Conservation (phyloP, 1,140 invertebrate species). For the Diabrotica undecimpunctata region DNA sequence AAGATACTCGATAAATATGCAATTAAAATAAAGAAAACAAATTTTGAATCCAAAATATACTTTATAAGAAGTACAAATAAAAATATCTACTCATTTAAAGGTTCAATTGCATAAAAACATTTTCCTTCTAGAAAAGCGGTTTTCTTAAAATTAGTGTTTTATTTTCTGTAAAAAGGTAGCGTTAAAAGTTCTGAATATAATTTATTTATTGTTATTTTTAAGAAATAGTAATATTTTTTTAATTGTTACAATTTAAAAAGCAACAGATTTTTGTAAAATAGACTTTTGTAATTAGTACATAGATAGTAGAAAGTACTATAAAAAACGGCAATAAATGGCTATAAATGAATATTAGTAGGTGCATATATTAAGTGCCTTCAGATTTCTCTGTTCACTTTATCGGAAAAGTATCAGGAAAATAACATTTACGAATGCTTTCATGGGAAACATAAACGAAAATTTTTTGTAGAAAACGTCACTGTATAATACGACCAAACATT, state of each 20-base stretch:
- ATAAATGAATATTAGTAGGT: conserved; percentile 19
- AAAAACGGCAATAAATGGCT: conserved; percentile 19
- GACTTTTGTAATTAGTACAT: conserved; percentile 16
- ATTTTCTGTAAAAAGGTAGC: conserved; percentile 18
- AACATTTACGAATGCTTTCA: not conserved
- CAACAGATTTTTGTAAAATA: conserved; percentile 18
- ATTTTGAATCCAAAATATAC: no score
- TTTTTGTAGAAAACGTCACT: no score
- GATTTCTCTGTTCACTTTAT: conserved; percentile 10
- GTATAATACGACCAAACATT: no score
- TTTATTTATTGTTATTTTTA: conserved; percentile 24
- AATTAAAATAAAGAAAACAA: no score
- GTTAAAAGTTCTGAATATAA: conserved; percentile 19
- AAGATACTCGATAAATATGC: no score
- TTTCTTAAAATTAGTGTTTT: not conserved
- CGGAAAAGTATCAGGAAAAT: not conserved
- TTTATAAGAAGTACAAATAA: no score
- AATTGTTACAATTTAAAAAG: conserved; percentile 13
- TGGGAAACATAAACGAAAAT: not conserved
- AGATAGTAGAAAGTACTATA: conserved; percentile 11
- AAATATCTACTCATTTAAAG: no score
- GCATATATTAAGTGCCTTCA: conserved; percentile 20
- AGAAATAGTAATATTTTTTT: conserved; percentile 21
- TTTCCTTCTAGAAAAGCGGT: no score
- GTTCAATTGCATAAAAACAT: no score